Percentiles rank a stretch among this genome's conserved stretches.
Conservation (phyloP, 2,888 invertebrate species). For the Eledona agricola region DNA sequence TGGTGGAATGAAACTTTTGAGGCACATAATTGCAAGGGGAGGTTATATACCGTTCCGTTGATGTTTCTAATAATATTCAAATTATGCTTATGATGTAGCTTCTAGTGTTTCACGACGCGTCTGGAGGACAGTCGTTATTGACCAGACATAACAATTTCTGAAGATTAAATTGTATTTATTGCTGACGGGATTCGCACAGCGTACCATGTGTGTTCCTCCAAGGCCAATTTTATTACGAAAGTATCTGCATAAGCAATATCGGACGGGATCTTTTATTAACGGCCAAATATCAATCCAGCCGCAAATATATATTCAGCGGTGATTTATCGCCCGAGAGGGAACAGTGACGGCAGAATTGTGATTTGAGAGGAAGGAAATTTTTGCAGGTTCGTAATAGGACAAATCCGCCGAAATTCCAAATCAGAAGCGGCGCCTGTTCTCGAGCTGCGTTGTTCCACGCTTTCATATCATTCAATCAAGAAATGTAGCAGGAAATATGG, state of each 20-base stretch:
- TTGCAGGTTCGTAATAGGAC: slow-evolving; percentile 38
- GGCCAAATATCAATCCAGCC: slow-evolving; percentile 14
- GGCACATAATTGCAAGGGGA: not conserved
- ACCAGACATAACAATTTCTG: too few relatives aligned
- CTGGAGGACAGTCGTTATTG: too few relatives aligned
- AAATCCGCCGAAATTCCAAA: slow-evolving; percentile 39
- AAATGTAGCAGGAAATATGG: slow-evolving; percentile 61
- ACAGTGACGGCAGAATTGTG: not conserved
- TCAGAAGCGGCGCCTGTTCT: slow-evolving; percentile 22
- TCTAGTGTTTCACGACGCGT: too few relatives aligned
- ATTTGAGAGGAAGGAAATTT: slow-evolving; percentile 4
- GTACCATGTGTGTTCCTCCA: slow-evolving; percentile 9
- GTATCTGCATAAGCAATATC: slow-evolving; percentile 32
- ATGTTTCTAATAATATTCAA: too few relatives aligned
- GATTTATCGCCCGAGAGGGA: slow-evolving; percentile 10
- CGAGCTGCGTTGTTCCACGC: slow-evolving; percentile 31
- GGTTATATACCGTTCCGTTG: too few relatives aligned
- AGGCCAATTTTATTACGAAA: slow-evolving; percentile 16
- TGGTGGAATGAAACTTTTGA: not conserved
- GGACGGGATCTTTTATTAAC: slow-evolving; percentile 23
- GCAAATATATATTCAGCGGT: slow-evolving; percentile 10
- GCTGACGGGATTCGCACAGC: not conserved
- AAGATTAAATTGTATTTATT: not conserved
- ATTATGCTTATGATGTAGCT: slow-evolving; percentile 1
- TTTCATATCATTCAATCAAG: slow-evolving; percentile 59